These are phyloP conservation scores for Sylvia borin DNA, from an alignment of 2,797 vertebrate species.

Conservation along the genomic window DNA sequence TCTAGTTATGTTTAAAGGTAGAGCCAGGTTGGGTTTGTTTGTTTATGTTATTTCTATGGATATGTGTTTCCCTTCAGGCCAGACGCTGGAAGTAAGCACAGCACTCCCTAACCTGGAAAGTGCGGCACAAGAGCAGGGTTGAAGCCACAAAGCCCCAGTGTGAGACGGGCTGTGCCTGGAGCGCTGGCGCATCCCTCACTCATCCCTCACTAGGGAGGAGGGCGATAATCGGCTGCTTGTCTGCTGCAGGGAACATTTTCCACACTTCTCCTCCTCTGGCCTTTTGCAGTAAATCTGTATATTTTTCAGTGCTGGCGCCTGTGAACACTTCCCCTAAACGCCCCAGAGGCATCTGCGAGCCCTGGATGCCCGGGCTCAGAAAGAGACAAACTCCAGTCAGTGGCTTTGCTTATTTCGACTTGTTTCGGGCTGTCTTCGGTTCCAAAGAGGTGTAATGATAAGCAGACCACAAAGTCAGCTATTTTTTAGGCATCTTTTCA, in stretches of 20 bases:
- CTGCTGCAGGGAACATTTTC: background rate
- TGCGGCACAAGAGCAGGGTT: background rate
- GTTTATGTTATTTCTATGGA: background rate
- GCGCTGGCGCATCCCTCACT: accelerated
- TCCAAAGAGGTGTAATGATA: background rate
- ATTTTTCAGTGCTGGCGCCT: background rate
- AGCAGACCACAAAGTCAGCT: background rate
- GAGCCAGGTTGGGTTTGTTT: background rate
- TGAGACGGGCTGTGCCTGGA: background rate
- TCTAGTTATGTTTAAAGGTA: background rate
- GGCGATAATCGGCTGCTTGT: background rate
- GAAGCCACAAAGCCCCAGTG: background rate
- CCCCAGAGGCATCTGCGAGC: background rate
- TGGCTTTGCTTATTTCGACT: background rate
- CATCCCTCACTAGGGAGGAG: accelerated
- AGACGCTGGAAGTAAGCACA: background rate
- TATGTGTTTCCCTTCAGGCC: background rate
- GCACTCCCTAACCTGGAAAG: background rate
- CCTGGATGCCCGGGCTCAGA: too few relatives aligned
- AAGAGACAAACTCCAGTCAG: accelerated
- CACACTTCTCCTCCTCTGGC: background rate
- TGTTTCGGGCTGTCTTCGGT: background rate
- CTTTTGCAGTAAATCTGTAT: background rate
- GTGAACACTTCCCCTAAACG: background rate
- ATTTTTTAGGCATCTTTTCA: background rate